A percentile compares a stretch with the other conserved stretches of the same genome.
Evolutionary conservation across 1,140 invertebrate genomes (phyloP).

Genomic region (Rhyacophila brunnea): DNA sequence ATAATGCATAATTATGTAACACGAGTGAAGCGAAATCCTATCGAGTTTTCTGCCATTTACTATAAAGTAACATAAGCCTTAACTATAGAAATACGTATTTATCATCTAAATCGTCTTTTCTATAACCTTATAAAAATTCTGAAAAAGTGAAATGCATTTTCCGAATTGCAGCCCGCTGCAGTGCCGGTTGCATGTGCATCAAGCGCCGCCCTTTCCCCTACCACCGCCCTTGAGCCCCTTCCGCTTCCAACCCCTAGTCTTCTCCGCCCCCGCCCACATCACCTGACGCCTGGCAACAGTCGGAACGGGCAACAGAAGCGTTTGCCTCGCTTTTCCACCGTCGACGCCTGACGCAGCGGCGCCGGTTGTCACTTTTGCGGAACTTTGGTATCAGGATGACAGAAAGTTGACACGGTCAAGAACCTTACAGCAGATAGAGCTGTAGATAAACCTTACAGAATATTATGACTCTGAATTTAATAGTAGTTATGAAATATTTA

Average conservation of each 20-base stretch:
- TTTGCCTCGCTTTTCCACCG: neutral
- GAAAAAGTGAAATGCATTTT: too few species aligned
- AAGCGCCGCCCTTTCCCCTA: neutral
- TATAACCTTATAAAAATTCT: too few species aligned
- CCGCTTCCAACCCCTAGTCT: neutral
- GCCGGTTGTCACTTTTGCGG: neutral
- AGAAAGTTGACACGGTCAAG: neutral
- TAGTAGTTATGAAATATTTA: too few species aligned
- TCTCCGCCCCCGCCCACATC: slow-evolving; percentile 3
- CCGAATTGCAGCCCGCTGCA: neutral
- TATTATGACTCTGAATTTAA: too few species aligned
- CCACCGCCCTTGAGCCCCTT: slow-evolving; percentile 2
- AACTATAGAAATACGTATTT: too few species aligned
- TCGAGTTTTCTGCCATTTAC: too few species aligned
- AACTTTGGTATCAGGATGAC: neutral
- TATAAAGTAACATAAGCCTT: too few species aligned
- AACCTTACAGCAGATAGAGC: neutral
- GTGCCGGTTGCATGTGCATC: slow-evolving; percentile 3
- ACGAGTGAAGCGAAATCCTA: too few species aligned
- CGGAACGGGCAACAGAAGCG: neutral
- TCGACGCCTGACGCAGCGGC: neutral
- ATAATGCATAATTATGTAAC: too few species aligned
- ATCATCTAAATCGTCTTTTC: too few species aligned
- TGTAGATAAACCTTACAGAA: too few species aligned
- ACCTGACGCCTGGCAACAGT: neutral